Conservation (phyloP, 30 jellyfish, hydroid and myxozoan genomes). For the Rhopilema esculentum region DNA sequence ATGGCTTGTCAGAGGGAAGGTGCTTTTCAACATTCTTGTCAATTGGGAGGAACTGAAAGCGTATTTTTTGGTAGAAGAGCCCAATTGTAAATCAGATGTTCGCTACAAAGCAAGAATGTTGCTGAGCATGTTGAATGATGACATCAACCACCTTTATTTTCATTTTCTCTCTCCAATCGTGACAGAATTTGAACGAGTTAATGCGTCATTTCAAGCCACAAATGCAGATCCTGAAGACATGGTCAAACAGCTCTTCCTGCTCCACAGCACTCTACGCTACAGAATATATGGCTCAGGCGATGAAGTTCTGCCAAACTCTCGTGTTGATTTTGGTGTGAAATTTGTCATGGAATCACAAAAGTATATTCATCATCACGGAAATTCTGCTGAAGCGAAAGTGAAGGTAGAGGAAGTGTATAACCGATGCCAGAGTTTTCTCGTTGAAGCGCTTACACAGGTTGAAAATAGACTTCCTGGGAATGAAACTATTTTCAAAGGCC, state of each 20-base stretch:
- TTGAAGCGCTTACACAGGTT: slow-evolving; percentile 22
- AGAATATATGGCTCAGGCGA: slow-evolving; percentile 45
- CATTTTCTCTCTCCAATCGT: slow-evolving; percentile 71
- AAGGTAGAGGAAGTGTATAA: slow-evolving; percentile 29
- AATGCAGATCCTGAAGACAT: slow-evolving; percentile 50
- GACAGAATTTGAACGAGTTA: slow-evolving; percentile 70
- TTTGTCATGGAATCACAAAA: slow-evolving; percentile 51
- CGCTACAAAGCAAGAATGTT: slow-evolving; percentile 59
- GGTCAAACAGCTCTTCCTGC: slow-evolving; percentile 32
- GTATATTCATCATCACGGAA: slow-evolving; percentile 5
- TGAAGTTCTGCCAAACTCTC: slow-evolving; percentile 11
- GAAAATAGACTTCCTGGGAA: slow-evolving; percentile 21
- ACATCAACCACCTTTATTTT: slow-evolving; percentile 34
- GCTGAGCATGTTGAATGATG: slow-evolving; percentile 56
- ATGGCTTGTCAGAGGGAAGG: slow-evolving; percentile 77
- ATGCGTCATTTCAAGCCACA: slow-evolving; percentile 69
- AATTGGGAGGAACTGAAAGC: slow-evolving; percentile 77
- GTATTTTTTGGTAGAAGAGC: slow-evolving; percentile 51
- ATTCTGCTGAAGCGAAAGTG: background rate
- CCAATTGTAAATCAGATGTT: background rate
- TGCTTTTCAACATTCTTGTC: slow-evolving; percentile 40
- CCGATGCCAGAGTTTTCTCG: slow-evolving; percentile 42
- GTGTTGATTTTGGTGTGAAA: slow-evolving; percentile 68
- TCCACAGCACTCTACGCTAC: slow-evolving; percentile 27
- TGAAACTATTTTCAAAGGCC: slow-evolving; percentile 33